Percentiles rank a stretch among this genome's conserved stretches.
Evolutionary conservation across 2,113 vertebrate species (phyloP).

Genomic region (Condylura cristata): DNA sequence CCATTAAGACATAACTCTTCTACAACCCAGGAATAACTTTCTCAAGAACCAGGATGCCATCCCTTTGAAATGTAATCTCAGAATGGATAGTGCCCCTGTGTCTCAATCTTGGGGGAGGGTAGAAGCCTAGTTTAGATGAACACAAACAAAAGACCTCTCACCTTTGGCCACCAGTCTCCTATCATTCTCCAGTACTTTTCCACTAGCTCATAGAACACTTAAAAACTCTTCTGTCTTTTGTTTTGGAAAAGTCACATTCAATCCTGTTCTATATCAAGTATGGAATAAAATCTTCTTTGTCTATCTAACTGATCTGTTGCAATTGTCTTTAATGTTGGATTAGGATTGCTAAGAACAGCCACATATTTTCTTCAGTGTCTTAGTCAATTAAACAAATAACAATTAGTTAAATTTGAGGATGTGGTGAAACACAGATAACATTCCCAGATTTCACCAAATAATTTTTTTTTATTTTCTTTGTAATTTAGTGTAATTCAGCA

Average conservation of each 20-base stretch:
- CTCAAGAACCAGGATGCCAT: neutral
- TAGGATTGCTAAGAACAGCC: neutral
- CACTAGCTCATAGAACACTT: neutral
- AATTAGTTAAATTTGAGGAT: neutral
- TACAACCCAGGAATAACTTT: neutral
- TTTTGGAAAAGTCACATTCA: neutral
- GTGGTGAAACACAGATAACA: neutral
- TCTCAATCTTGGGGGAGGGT: neutral
- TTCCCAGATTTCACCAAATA: neutral
- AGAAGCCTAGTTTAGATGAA: neutral
- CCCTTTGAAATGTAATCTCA: neutral
- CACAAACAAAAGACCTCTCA: neutral
- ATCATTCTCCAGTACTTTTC: neutral
- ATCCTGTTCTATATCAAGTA: neutral
- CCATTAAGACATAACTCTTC: neutral
- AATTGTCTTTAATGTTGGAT: neutral
- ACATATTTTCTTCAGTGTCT: neutral
- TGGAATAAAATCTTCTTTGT: neutral
- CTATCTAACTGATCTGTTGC: neutral
- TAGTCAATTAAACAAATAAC: neutral
- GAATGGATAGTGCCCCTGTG: neutral
- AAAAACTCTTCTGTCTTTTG: neutral
- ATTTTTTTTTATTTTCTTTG: slow-evolving; percentile 37
- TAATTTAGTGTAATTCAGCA: slow-evolving; percentile 29
- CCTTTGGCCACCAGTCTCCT: neutral